Base-by-base conservation (phyloP, 2,888 invertebrate species). In the Trichopria drosophilae region DNA sequence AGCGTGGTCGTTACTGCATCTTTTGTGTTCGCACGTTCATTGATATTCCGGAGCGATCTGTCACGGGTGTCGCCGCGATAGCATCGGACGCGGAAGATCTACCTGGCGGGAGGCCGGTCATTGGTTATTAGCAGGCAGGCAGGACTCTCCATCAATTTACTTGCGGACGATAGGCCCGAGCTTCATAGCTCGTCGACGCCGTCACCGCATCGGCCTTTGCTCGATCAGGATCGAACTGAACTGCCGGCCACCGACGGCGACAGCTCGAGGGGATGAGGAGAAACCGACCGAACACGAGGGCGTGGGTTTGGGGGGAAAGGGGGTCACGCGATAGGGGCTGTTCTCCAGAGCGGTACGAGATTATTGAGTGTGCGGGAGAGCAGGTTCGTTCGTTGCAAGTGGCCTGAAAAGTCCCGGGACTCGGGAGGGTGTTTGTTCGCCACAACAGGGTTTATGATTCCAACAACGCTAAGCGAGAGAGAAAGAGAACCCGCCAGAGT, bases 341-440 rank as follows among this genome's bases (percentile, higher is more conserved):
- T 61, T 64, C 61, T 60, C 10, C 9, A 22, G 10, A 62, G 59
- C 58, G 64, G 62, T 59, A 60, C 63, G 62, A 67, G 67, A 70
- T 71, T 71, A 71, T 71, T 63, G 67, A 65, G 70, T 66, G 68
- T 64, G 65, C 61, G 61, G 65, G 61, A 59, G 62, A 64, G 60
- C 57, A 61, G 61, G 58, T 60, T 57, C 51, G 39, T 20, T 40
- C n/a, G 15, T 26, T 12, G 46, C 45, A 50, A 52, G 60, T 63
- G 58, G 62, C 59, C 67, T 66, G 66, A 68, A 71, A 72, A 71
- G 72, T 72, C 72, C 69, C 68, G 69, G 68, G 70, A 67, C 69
- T 64, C 57, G 57, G 57, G 57, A 57, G 57, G 57, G 58, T 57
- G 59, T 54, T 61, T 65, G 63, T 66, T 65, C 60, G 61, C 66